A percentile compares a stretch with the other conserved stretches of the same genome.
phyloP scores from a whole-genome alignment of 1,140 invertebrate species.

The Drosophila asahinai region DNA sequence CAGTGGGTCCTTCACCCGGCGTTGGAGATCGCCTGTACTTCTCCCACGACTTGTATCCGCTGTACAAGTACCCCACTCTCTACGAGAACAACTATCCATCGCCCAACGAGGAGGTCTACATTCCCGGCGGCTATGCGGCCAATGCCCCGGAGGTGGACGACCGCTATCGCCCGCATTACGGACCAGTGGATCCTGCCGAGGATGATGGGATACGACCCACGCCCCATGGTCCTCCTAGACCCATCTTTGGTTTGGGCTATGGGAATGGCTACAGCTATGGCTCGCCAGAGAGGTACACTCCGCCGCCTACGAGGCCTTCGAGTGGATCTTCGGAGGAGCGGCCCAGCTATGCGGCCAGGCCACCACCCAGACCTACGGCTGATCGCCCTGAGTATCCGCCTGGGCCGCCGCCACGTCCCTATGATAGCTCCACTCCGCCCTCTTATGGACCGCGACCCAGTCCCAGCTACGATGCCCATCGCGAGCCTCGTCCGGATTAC shows the following conservation, averaged over 20 bases:
- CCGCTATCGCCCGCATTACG: conserved; percentile 66
- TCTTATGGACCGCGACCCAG: conserved; percentile 60
- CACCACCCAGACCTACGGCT: conserved; percentile 41
- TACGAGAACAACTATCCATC: conserved; percentile 83
- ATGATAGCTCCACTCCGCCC: conserved; percentile 49
- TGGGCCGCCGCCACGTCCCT: conserved; percentile 40
- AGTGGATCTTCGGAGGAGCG: conserved; percentile 42
- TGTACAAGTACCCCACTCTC: conserved; percentile 81
- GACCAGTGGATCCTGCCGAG: conserved; percentile 17
- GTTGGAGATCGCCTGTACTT: conserved; percentile 80
- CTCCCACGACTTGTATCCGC: conserved; percentile 80
- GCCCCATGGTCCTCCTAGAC: conserved; percentile 66
- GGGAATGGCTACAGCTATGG: conserved; percentile 84
- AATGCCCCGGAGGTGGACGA: conserved; percentile 78
- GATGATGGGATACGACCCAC: conserved; percentile 53
- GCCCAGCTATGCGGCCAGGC: conserved; percentile 55
- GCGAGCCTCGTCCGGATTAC: conserved; percentile 71
- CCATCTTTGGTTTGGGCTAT: conserved; percentile 79
- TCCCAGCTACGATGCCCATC: conserved; percentile 50
- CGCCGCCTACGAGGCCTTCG: conserved; percentile 67
- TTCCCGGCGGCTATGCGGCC: conserved; percentile 79
- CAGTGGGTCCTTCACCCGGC: conserved; percentile 32
- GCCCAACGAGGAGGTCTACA: conserved; percentile 76
- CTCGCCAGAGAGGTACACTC: conserved; percentile 69
- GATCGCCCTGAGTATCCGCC: conserved; percentile 45